phyloP scores from a whole-genome alignment of 2,888 invertebrate species.

The Lysandra bellargus region DNA sequence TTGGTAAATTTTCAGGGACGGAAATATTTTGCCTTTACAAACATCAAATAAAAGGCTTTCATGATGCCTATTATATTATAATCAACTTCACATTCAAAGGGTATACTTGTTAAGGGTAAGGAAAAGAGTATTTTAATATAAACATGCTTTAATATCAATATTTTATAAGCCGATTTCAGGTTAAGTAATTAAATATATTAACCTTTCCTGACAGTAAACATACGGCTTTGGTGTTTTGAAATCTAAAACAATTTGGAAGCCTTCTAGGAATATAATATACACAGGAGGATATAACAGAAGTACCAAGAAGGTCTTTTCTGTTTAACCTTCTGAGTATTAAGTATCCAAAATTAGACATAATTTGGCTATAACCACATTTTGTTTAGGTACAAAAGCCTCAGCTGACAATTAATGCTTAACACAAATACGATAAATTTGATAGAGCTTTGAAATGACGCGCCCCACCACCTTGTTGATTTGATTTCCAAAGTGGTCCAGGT shows the following conservation, averaged over 20 bases:
- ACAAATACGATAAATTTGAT: not conserved
- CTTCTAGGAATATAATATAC: not conserved
- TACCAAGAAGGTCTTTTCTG: not conserved
- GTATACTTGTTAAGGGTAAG: not conserved
- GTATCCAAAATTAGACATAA: not conserved
- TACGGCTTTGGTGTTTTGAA: not conserved
- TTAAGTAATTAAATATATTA: not conserved
- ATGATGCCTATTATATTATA: conserved; percentile 29
- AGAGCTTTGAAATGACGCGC: no score
- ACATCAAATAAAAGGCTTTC: conserved; percentile 26
- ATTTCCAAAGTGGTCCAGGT: no score
- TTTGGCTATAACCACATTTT: not conserved
- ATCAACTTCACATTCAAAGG: conserved; percentile 24
- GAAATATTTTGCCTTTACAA: conserved; percentile 27
- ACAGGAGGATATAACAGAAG: not conserved
- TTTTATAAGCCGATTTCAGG: not conserved
- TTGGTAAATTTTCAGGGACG: not conserved
- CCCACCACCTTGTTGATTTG: no score
- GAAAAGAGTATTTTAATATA: conserved; percentile 8
- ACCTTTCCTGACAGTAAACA: not conserved
- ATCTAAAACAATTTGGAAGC: not conserved
- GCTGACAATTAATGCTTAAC: no score
- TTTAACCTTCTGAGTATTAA: not conserved
- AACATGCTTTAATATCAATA: conserved; percentile 1
- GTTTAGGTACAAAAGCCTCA: not conserved